A percentile compares a stretch with the other conserved stretches of the same genome.
phyloP scores from a whole-genome alignment of 2,888 invertebrate species.

The Lasius platythorax region DNA sequence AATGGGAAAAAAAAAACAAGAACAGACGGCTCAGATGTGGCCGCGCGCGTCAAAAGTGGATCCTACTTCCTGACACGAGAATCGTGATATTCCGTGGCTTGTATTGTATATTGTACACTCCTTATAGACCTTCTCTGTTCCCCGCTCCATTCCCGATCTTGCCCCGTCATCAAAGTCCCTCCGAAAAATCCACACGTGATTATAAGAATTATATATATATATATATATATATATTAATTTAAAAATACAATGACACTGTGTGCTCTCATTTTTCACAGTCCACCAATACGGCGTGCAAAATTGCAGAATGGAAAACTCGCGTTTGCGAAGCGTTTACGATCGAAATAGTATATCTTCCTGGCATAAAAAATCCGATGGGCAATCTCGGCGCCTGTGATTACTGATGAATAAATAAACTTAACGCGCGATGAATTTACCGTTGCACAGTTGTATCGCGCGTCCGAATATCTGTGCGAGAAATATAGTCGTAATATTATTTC shows the following conservation, averaged over 20 bases:
- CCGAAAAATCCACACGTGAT: conserved; percentile 82
- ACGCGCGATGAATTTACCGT: conserved; percentile 39
- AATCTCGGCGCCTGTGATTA: background rate
- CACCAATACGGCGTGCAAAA: background rate
- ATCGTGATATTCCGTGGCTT: conserved; percentile 84
- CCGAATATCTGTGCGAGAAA: background rate
- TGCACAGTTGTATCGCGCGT: conserved; percentile 18
- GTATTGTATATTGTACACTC: conserved; percentile 85
- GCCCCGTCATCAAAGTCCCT: conserved; percentile 62
- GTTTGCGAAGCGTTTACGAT: too few species aligned
- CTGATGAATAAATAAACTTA: conserved; percentile 42
- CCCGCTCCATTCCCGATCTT: conserved; percentile 42
- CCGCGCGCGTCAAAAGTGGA: conserved; percentile 77
- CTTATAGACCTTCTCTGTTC: conserved; percentile 52
- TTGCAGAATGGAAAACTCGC: background rate
- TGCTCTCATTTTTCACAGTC: conserved; percentile 55
- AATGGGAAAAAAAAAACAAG: conserved; percentile 62
- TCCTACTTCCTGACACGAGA: conserved; percentile 74
- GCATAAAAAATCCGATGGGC: background rate
- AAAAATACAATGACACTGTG: conserved; percentile 80
- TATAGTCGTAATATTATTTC: conserved; percentile 5
- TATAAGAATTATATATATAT: conserved; percentile 81
- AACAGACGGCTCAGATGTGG: conserved; percentile 73
- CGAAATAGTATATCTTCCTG: background rate
- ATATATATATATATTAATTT: conserved; percentile 84